Conservation (phyloP, 2,888 invertebrate species). For the Alloscopus bannaensis region DNA sequence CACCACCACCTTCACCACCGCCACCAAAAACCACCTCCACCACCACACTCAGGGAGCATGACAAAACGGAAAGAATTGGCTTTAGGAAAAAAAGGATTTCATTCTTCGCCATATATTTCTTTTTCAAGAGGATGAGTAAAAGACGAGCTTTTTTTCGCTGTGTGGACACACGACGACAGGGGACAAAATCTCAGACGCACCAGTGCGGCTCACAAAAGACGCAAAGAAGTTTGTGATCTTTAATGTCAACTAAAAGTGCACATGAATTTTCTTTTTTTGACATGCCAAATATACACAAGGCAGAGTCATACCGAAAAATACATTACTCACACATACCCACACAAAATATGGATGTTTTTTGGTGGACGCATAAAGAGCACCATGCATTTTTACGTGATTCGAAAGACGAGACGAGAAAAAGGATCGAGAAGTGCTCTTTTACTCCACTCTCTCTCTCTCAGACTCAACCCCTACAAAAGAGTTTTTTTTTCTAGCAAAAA, state of each 20-base stretch:
- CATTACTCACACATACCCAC: too few species aligned
- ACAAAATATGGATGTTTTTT: neutral
- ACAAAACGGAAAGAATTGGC: neutral
- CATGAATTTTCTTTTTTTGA: too few species aligned
- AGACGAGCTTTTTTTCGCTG: neutral
- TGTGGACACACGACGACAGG: constrained; percentile 17
- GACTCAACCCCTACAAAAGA: constrained; percentile 21
- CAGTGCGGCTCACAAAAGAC: constrained; percentile 2
- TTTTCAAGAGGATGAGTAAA: constrained; percentile 29
- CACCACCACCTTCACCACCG: constrained; percentile 36
- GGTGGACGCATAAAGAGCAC: neutral
- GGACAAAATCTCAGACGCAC: constrained; percentile 16
- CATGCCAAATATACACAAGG: neutral
- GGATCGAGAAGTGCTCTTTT: constrained; percentile 6
- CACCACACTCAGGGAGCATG: too few species aligned
- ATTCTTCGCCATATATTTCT: too few species aligned
- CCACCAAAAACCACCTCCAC: constrained; percentile 24
- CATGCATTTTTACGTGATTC: too few species aligned
- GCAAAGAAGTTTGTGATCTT: constrained; percentile 15
- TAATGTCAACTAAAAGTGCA: constrained; percentile 14
- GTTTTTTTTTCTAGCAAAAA: constrained; percentile 25
- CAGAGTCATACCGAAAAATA: neutral
- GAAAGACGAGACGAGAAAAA: neutral
- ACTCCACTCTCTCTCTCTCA: constrained; percentile 1
- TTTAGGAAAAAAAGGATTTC: constrained; percentile 10